These are phyloP conservation scores for Heterohyrax brucei DNA, from an alignment of 2,797 vertebrate genomes.

Conservation along the genomic window DNA sequence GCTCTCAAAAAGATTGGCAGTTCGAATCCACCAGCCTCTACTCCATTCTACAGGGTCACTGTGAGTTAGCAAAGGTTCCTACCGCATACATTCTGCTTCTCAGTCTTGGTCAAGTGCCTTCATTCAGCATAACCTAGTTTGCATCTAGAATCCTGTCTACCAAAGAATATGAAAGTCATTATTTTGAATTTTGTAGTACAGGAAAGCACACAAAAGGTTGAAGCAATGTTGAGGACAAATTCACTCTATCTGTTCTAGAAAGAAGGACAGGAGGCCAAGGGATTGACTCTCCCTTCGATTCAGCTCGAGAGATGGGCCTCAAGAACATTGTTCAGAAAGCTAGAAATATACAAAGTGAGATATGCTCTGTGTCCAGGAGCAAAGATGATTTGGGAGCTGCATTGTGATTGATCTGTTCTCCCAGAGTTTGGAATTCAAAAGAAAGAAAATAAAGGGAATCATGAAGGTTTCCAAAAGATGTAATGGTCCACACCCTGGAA, in stretches of 20 bases:
- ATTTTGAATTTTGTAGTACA: slow-evolving; percentile 26
- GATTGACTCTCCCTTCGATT: background rate
- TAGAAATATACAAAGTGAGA: background rate
- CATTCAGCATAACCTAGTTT: background rate
- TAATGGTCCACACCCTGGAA: background rate
- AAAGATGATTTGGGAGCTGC: background rate
- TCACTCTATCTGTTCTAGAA: background rate
- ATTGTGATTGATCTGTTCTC: background rate
- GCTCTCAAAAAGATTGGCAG: too few species aligned
- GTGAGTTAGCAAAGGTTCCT: background rate
- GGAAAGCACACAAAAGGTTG: background rate
- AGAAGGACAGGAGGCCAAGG: background rate
- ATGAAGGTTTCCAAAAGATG: background rate
- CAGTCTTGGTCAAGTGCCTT: slow-evolving; percentile 34
- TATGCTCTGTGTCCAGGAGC: background rate
- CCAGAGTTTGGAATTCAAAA: background rate
- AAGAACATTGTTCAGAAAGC: background rate
- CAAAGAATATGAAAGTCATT: slow-evolving; percentile 33
- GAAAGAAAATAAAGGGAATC: slow-evolving; percentile 18
- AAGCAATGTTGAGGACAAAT: background rate
- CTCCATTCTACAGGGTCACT: too few species aligned
- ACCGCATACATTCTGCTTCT: background rate
- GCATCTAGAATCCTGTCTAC: background rate
- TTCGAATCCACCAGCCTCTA: too few species aligned
- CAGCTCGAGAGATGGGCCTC: background rate